Conservation (phyloP, 2,113 vertebrate genomes). For the Neofelis nebulosa region DNA sequence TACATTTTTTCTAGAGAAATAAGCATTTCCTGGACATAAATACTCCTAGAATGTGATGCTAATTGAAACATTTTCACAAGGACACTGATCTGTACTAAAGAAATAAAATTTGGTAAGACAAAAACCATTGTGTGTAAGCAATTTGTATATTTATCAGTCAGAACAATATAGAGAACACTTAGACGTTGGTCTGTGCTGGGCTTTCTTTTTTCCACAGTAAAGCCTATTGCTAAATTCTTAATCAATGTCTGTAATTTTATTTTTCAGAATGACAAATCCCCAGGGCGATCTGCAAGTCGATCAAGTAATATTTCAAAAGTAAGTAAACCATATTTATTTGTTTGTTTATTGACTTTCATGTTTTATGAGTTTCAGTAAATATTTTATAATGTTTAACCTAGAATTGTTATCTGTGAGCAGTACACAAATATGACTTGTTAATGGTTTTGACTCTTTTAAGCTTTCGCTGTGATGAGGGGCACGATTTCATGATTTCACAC, state of each 20-base stretch:
- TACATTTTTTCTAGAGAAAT: slow-evolving; percentile 1
- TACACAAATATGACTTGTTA: neutral
- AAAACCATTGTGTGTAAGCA: neutral
- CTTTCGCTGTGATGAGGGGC: neutral
- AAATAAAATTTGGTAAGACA: neutral
- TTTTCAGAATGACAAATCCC: slow-evolving; percentile 92
- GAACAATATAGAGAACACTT: neutral
- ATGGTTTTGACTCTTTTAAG: neutral
- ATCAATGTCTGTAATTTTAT: slow-evolving; percentile 75
- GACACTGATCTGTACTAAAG: neutral
- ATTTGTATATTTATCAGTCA: neutral
- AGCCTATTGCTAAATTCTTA: neutral
- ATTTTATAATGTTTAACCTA: neutral
- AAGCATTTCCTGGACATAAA: slow-evolving; percentile 4
- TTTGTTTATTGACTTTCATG: neutral
- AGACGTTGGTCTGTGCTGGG: neutral
- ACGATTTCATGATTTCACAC: neutral
- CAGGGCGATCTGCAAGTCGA: slow-evolving; percentile 92
- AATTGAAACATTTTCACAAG: neutral
- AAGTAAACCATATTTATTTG: slow-evolving; percentile 68
- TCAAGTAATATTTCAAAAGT: slow-evolving; percentile 98
- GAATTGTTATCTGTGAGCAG: neutral
- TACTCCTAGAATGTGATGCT: neutral
- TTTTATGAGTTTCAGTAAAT: neutral
- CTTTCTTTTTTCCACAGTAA: neutral